Percentiles rank a stretch among this genome's conserved stretches.
These are phyloP conservation scores for Ephialtes manifestator DNA, from an alignment of 2,888 invertebrate genomes.

Conservation along the genomic window DNA sequence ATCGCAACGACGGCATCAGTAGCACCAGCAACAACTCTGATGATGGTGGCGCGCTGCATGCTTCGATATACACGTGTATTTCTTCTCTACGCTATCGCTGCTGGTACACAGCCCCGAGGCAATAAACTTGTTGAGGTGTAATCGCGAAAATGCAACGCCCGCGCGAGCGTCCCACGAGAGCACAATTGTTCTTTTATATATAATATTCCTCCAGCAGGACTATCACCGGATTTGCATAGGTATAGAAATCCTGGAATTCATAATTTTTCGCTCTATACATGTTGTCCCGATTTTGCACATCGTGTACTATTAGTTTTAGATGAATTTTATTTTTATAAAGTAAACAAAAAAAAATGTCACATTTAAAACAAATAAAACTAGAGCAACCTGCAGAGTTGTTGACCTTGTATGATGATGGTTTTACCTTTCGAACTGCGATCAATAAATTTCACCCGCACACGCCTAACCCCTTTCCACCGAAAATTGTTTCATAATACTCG, in stretches of 20 bases:
- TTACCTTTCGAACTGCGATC: neutral
- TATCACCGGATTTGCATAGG: neutral
- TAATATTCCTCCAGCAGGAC: neutral
- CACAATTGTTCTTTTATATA: neutral
- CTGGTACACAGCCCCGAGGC: slow-evolving; percentile 10
- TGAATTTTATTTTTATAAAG: neutral
- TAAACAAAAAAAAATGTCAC: neutral
- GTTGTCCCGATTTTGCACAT: neutral
- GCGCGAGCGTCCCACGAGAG: neutral
- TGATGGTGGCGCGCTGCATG: neutral
- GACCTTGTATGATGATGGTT: neutral
- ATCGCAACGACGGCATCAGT: slow-evolving; percentile 32
- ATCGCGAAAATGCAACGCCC: slow-evolving; percentile 19
- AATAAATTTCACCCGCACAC: slow-evolving; percentile 5
- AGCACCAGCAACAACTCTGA: slow-evolving; percentile 11
- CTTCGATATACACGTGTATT: slow-evolving; percentile 11
- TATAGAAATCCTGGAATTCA: neutral
- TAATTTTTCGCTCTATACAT: neutral
- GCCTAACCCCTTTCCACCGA: neutral
- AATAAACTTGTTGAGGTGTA: slow-evolving; percentile 39
- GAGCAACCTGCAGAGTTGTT: neutral
- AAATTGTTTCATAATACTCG: neutral
- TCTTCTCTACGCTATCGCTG: slow-evolving; percentile 2
- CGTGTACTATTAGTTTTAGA: neutral
- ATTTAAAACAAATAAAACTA: neutral